Conservation (phyloP, 2,113 vertebrate species). For the Scolopax mira region DNA sequence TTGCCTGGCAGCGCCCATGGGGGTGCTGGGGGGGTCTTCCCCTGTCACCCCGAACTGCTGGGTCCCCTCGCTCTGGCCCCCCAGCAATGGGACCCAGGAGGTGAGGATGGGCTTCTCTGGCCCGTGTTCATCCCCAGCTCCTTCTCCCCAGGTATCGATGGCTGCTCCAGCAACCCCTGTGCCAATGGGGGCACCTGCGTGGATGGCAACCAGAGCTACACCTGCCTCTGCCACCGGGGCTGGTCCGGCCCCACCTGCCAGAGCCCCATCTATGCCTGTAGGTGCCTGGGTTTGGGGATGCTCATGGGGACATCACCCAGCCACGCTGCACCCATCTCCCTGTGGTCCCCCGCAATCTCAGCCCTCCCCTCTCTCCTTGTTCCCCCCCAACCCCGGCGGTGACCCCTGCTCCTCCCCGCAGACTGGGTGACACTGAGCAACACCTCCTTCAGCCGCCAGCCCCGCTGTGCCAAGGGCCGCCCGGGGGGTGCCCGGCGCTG, state of each 20-base stretch:
- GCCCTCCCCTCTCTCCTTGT: neutral
- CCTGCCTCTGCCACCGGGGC: constrained; percentile 78
- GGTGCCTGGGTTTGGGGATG: constrained; percentile 5
- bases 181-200: constrained; percentile 81
- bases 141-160: constrained; percentile 74
- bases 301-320: neutral
- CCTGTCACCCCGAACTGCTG: fast-evolving
- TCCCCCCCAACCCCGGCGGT: neutral
- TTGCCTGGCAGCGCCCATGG: no score
- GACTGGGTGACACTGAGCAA: constrained; percentile 53
- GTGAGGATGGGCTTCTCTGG: neutral
- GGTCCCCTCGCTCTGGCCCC: neutral
- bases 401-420: neutral
- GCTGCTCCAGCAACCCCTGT: constrained; percentile 81
- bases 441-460: constrained; percentile 74
- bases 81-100: neutral
- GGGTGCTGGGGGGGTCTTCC: fast-evolving
- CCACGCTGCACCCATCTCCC: fast-evolving
- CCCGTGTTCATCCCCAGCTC: neutral
- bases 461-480: constrained; percentile 75
- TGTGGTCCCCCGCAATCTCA: neutral
- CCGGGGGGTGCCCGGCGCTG: constrained; percentile 76
- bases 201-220: constrained; percentile 79
- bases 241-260: constrained; percentile 83
- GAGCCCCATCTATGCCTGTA: constrained; percentile 78